These are phyloP conservation scores for Amniataba percoides DNA, from an alignment of 2,797 vertebrate genomes.

Conservation along the genomic window DNA sequence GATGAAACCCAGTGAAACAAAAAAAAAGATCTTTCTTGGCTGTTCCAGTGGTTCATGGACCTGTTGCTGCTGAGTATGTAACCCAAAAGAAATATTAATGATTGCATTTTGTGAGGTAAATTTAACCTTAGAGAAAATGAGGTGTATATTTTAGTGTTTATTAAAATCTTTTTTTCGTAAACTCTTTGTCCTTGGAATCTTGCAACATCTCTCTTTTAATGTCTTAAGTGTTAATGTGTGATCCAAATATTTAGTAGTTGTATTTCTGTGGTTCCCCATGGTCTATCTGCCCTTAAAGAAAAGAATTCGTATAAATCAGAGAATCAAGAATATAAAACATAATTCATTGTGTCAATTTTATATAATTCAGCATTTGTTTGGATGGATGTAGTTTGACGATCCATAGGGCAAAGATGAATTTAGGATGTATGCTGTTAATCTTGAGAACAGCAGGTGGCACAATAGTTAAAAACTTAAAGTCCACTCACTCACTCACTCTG, in stretches of 20 bases:
- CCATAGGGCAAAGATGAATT: neutral
- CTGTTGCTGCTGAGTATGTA: neutral
- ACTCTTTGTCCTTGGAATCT: neutral
- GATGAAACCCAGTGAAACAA: conserved; percentile 10
- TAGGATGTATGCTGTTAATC: neutral
- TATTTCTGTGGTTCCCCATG: neutral
- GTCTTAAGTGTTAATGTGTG: neutral
- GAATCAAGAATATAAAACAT: neutral
- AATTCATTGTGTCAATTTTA: neutral
- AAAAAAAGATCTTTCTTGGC: neutral
- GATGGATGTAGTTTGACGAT: neutral
- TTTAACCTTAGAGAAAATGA: conserved; percentile 5
- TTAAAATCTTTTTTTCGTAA: conserved; percentile 45
- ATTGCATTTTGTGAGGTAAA: neutral
- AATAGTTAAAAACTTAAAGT: neutral
- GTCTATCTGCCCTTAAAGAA: neutral
- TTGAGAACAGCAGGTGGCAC: neutral
- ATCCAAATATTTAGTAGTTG: neutral
- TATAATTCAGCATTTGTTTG: neutral
- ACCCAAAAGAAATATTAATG: neutral
- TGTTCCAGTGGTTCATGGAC: neutral
- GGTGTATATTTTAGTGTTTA: conserved; percentile 44
- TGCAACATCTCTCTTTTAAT: neutral
- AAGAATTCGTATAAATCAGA: neutral
- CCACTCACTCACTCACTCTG: too few relatives aligned